Conservation (phyloP, 2,113 vertebrate species). For the Mastomys natalensis region DNA sequence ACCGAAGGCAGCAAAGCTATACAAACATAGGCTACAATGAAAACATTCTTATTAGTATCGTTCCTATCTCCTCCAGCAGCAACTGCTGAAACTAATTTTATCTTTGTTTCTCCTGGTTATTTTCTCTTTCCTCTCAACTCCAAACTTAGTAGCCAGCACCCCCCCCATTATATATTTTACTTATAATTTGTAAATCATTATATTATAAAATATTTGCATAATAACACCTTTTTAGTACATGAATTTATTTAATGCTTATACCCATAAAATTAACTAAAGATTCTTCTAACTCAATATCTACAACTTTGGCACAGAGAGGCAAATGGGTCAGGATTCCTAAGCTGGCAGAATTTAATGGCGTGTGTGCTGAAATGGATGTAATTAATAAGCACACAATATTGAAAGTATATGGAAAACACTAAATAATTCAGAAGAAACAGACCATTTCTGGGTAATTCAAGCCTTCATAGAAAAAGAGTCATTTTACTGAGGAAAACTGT, state of each 20-base stretch:
- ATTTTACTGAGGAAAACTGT: neutral
- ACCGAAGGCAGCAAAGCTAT: neutral
- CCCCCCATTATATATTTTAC: neutral
- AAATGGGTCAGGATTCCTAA: neutral
- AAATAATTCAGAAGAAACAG: neutral
- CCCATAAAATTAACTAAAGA: constrained; percentile 2
- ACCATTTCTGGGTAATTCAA: neutral
- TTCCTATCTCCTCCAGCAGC: neutral
- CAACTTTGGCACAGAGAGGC: neutral
- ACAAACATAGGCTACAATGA: neutral
- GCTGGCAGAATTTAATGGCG: neutral
- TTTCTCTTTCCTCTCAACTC: neutral
- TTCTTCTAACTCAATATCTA: constrained; percentile 26
- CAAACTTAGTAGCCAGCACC: constrained; percentile 2
- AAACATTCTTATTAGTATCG: neutral
- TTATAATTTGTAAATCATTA: neutral
- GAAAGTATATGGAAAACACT: neutral
- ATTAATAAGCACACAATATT: neutral
- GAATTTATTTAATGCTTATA: neutral
- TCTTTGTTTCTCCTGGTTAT: neutral
- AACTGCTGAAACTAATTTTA: neutral
- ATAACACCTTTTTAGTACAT: neutral
- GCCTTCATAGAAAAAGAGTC: neutral
- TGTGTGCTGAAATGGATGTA: constrained; percentile 1
- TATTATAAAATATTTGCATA: neutral